A percentile compares a stretch with the other conserved stretches of the same genome.
Conservation (phyloP, 2,888 invertebrate genomes). For the Pandemis heparana region DNA sequence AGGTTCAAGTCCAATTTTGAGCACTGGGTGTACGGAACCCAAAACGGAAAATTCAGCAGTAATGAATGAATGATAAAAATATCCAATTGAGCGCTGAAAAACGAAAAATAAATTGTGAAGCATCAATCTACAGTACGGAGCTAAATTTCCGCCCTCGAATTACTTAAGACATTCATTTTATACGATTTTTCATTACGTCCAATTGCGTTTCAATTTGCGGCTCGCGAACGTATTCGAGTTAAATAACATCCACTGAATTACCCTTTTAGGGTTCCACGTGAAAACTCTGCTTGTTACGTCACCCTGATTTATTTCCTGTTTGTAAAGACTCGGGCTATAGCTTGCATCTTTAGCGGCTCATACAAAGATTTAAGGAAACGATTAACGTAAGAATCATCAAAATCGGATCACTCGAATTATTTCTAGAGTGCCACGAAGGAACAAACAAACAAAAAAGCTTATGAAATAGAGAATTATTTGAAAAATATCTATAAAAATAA, state of each 20-base stretch:
- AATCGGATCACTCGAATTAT: too few species aligned
- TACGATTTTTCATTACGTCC: conserved; percentile 37
- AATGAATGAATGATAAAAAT: background rate
- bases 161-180: conserved; percentile 32
- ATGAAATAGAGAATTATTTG: too few species aligned
- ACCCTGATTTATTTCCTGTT: background rate
- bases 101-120: background rate
- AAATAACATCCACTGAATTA: conserved; percentile 21
- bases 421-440: too few species aligned
- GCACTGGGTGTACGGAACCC: background rate
- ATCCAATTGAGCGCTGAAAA: background rate
- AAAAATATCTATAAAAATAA: too few species aligned
- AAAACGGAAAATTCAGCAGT: background rate
- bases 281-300: background rate
- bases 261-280: conserved; percentile 9
- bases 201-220: conserved; percentile 36
- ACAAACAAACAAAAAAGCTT: too few species aligned
- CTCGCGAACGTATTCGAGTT: conserved; percentile 24
- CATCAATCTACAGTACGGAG: conserved; percentile 5
- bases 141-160: conserved; percentile 27
- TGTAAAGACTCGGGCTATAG: too few species aligned
- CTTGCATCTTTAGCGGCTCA: too few species aligned
- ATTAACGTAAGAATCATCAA: too few species aligned
- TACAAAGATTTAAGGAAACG: too few species aligned
- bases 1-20: too few species aligned